Evolutionary conservation across 2,113 vertebrate genomes (phyloP).

Genomic region (Crocuta crocuta): DNA sequence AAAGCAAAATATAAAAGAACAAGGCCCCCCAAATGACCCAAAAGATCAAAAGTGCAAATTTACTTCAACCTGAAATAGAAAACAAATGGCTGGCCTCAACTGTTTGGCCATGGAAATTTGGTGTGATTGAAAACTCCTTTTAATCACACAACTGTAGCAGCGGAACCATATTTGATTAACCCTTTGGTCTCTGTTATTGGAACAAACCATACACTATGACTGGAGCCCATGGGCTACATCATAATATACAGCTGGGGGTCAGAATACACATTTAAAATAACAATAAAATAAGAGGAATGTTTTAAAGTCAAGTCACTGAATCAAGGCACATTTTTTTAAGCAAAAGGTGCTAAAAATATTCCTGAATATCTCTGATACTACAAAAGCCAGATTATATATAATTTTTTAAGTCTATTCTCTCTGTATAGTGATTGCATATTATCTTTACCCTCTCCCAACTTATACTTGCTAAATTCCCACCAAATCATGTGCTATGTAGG

Average conservation of each 20-base stretch:
- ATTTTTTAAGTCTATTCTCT: conserved; percentile 2
- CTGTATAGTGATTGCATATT: neutral
- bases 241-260: conserved; percentile 51
- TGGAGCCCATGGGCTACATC: conserved; percentile 34
- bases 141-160: conserved; percentile 75
- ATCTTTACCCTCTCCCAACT: neutral
- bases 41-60: conserved; percentile 84
- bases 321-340: conserved; percentile 57
- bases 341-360: conserved; percentile 58
- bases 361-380: conserved; percentile 25
- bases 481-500: conserved; percentile 13
- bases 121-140: conserved; percentile 60
- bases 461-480: conserved; percentile 24
- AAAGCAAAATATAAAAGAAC: conserved; percentile 81
- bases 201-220: conserved; percentile 73
- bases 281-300: conserved; percentile 78
- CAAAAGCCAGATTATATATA: neutral
- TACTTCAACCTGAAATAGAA: conserved; percentile 82
- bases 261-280: conserved; percentile 67
- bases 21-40: conserved; percentile 72
- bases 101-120: conserved; percentile 64
- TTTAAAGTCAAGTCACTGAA: conserved; percentile 66
- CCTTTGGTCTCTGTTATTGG: conserved; percentile 83
- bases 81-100: conserved; percentile 57
- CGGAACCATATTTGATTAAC: conserved; percentile 64